A percentile compares a stretch with the other conserved stretches of the same genome.
Conservation (phyloP, 2,888 invertebrate species). For the Pristionchus exspectatus region DNA sequence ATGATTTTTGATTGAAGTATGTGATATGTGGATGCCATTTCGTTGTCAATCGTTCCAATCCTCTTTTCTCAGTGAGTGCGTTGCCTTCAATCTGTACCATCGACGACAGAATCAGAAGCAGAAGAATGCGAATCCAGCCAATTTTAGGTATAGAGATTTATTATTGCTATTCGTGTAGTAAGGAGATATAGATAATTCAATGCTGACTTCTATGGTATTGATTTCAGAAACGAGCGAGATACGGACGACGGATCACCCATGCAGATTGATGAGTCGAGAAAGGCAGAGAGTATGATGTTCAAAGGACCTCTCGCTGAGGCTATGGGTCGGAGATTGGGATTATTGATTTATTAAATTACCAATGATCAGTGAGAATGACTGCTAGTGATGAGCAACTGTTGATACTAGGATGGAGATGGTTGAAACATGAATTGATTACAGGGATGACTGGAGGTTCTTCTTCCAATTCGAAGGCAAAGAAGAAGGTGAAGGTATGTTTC, state of each 20-base stretch:
- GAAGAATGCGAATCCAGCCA: neutral
- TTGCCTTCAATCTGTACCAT: neutral
- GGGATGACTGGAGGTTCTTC: neutral
- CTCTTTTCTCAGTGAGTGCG: conserved; percentile 33
- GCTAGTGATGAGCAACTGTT: neutral
- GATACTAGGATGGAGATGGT: neutral
- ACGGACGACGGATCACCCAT: conserved; percentile 32
- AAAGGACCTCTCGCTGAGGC: neutral
- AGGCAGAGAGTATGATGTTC: neutral
- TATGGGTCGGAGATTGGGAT: neutral
- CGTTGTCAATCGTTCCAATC: neutral
- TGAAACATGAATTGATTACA: neutral
- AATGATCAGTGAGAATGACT: neutral
- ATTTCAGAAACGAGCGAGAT: conserved; percentile 46
- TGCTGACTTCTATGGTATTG: neutral
- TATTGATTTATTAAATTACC: neutral
- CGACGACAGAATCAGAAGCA: neutral
- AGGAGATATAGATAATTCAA: too few relatives aligned
- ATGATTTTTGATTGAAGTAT: too few relatives aligned
- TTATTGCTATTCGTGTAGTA: too few relatives aligned
- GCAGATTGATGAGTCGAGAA: neutral
- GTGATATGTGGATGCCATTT: too few relatives aligned
- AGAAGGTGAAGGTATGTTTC: conserved; percentile 3
- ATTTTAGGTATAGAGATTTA: neutral
- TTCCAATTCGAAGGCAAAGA: neutral